Base-by-base conservation (phyloP, 2,888 invertebrate species). In the Troilus luridus region DNA sequence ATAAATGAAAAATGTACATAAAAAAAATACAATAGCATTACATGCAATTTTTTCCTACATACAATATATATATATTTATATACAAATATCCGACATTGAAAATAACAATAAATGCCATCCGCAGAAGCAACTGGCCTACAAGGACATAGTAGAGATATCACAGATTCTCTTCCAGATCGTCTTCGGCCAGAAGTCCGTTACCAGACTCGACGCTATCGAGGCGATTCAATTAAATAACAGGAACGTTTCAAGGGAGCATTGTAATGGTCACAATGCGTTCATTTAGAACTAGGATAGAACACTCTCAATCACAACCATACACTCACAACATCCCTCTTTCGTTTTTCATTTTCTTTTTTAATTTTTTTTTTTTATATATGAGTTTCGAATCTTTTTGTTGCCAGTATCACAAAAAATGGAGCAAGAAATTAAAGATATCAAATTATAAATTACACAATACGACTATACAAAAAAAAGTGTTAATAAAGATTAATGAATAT, bases 71-170 rank as follows among this genome's bases (percentile, higher is more conserved):
- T 41, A 88, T 59, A 58, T 88, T 67, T 90, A 90, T 90, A 24
- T 90, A 90, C 85, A 90, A 72, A 88, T 88, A 90, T 90, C 81
- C 81, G 90, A 90, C 90, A 90, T 24, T n/a, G 88, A 90, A 90
- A 90, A 90, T 88, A 90, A 90, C 62, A 90, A 90, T 88, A 90
- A 90, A 91, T 91, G 91, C 91, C 88, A 88, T 77, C 62, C 72
- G 90, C 64, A 81, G 90, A 91, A 88, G 59, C 90, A 88, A 91
- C 91, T 91, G 91, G 91, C 91, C 88, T 67, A 62, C 54, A 62
- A 64, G 81, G 81, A 90, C 90, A 77, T 91, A 54, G 58, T 88
- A 88, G 90, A 91, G 90, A 91, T 91, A 91, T 91, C 91, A 91
- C 91, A 91, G 91, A 77, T 91, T 81, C 91, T 85, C 90, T 64